Evolutionary conservation across 2,113 vertebrate species (phyloP).

Genomic region (Corythoichthys haematopterus): DNA sequence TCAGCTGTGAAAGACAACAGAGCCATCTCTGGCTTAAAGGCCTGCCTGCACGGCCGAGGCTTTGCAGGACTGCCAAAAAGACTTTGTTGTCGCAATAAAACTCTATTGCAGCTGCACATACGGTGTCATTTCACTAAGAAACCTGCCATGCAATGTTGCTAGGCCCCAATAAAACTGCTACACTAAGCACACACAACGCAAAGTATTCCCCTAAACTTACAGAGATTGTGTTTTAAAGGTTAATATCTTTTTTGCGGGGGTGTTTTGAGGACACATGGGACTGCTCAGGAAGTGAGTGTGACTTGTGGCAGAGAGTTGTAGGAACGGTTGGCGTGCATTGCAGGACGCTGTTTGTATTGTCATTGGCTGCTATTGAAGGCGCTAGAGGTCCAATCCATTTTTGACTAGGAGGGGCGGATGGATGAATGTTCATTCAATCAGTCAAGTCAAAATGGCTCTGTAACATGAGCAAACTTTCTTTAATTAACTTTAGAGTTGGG

Average conservation of each 20-base stretch:
- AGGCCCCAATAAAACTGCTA: neutral
- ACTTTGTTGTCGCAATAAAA: conserved; percentile 60
- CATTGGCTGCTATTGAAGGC: too few species aligned
- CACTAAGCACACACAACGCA: neutral
- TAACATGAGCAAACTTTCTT: too few species aligned
- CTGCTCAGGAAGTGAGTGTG: too few species aligned
- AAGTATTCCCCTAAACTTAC: neutral
- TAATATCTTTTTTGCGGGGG: neutral
- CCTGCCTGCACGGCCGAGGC: conserved; percentile 40
- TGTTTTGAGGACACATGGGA: too few species aligned
- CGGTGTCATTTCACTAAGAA: conserved; percentile 23
- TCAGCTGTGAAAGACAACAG: conserved; percentile 66
- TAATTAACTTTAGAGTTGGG: too few species aligned
- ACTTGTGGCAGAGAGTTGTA: too few species aligned
- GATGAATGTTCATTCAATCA: too few species aligned
- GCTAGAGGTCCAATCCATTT: too few species aligned
- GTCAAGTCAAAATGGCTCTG: too few species aligned
- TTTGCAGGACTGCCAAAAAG: conserved; percentile 33
- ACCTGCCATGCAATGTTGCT: conserved; percentile 4
- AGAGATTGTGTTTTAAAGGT: neutral
- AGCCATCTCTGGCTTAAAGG: conserved; percentile 37
- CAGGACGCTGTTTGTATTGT: too few species aligned
- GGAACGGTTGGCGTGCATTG: too few species aligned
- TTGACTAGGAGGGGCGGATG: too few species aligned
- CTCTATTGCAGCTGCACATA: conserved; percentile 38